These are phyloP conservation scores for Leptestheria dahalacensis DNA, from an alignment of 1,140 invertebrate species.

Conservation along the genomic window DNA sequence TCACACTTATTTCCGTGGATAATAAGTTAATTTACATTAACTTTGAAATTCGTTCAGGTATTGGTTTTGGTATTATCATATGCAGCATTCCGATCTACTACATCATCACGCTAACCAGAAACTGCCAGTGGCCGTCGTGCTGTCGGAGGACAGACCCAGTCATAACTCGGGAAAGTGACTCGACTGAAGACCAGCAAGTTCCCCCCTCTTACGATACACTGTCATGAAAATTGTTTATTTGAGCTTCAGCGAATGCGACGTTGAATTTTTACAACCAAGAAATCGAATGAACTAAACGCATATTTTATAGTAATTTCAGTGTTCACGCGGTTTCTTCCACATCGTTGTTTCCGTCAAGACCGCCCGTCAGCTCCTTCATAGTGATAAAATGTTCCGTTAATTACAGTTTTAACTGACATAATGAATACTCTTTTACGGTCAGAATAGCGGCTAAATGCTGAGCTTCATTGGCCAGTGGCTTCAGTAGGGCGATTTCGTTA, in stretches of 20 bases:
- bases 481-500: slow-evolving; percentile 2
- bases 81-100: neutral
- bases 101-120: neutral
- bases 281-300: too few relatives aligned
- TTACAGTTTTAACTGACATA: neutral
- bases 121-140: neutral
- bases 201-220: too few relatives aligned
- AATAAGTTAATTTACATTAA: neutral
- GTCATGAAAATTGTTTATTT: too few relatives aligned
- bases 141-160: too few relatives aligned
- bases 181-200: too few relatives aligned
- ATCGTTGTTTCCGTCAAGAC: too few relatives aligned
- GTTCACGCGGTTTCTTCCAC: too few relatives aligned
- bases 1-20: neutral
- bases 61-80: neutral
- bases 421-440: neutral
- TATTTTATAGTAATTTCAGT: too few relatives aligned
- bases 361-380: neutral
- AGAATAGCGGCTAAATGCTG: slow-evolving; percentile 8
- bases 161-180: too few relatives aligned
- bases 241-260: too few relatives aligned
- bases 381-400: neutral
- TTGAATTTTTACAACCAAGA: too few relatives aligned
- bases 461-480: slow-evolving; percentile 5
- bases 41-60: neutral